phyloP scores from a whole-genome alignment of 2,888 invertebrate species.

The Agrochola macilenta region DNA sequence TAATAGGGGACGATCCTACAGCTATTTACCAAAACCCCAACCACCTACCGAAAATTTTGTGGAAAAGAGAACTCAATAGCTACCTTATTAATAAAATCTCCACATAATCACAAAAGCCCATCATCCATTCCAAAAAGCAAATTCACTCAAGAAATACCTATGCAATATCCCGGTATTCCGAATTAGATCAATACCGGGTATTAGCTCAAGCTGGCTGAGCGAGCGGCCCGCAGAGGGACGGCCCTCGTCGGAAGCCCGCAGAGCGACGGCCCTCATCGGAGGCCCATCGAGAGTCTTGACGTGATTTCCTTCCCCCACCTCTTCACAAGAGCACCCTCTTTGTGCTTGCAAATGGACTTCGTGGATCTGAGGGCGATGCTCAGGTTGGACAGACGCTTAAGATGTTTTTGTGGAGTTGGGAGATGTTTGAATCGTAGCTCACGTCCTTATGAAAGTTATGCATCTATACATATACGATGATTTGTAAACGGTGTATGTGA shows the following conservation, averaged over 20 bases:
- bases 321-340: constrained; percentile 69
- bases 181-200: constrained; percentile 52
- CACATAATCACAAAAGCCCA: constrained; percentile 1
- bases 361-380: constrained; percentile 44
- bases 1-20: neutral
- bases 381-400: constrained; percentile 44
- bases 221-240: constrained; percentile 39
- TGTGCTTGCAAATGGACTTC: constrained; percentile 65
- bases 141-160: constrained; percentile 12
- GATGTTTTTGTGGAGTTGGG: constrained; percentile 26
- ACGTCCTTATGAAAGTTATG: neutral
- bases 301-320: constrained; percentile 67
- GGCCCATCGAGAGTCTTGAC: constrained; percentile 71
- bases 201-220: constrained; percentile 19
- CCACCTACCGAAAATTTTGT: neutral
- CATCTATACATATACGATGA: neutral
- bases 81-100: neutral
- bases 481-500: neutral
- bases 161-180: constrained; percentile 34
- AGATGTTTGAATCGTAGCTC: neutral
- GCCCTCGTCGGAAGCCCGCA: constrained; percentile 49
- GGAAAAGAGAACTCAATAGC: neutral
- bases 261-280: constrained; percentile 52
- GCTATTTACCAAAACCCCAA: neutral
- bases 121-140: neutral